Conservation (phyloP, 1,140 invertebrate genomes). For the Tribolium madens region DNA sequence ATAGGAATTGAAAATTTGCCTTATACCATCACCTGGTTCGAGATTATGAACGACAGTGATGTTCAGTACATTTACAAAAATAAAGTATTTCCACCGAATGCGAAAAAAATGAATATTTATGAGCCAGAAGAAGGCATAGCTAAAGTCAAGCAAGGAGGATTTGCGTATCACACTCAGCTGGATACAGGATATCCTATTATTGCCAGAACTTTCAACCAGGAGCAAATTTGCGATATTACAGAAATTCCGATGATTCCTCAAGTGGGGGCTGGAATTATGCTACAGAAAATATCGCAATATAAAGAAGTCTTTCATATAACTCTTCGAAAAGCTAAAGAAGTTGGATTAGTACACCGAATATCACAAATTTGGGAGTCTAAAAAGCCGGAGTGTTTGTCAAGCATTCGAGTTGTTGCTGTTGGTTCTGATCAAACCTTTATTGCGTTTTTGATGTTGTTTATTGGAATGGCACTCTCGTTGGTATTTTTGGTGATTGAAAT, state of each 20-base stretch:
- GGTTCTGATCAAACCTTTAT: conserved; percentile 54
- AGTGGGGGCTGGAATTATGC: conserved; percentile 65
- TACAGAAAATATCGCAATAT: conserved; percentile 67
- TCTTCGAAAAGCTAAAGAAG: conserved; percentile 49
- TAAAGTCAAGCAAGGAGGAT: conserved; percentile 57
- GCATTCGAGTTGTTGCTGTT: conserved; percentile 50
- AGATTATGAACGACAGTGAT: conserved; percentile 44
- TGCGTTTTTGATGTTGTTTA: conserved; percentile 52
- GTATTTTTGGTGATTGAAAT: conserved; percentile 50
- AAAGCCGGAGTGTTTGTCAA: conserved; percentile 55
- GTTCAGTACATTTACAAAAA: conserved; percentile 40
- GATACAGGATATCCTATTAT: conserved; percentile 67
- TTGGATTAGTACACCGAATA: conserved; percentile 51
- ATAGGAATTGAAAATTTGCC: conserved; percentile 56
- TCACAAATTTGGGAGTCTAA: conserved; percentile 52
- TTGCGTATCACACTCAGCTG: conserved; percentile 68
- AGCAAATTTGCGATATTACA: conserved; percentile 67
- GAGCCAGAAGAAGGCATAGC: conserved; percentile 47
- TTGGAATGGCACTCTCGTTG: conserved; percentile 47
- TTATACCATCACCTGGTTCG: conserved; percentile 54
- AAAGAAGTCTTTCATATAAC: conserved; percentile 66
- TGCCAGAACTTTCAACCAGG: conserved; percentile 64
- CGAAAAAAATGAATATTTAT: conserved; percentile 17
- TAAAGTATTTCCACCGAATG: conserved; percentile 17
- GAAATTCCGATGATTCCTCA: conserved; percentile 64